phyloP scores from a whole-genome alignment of 1,140 invertebrate genomes.

The Trypoxylus dichotomus region DNA sequence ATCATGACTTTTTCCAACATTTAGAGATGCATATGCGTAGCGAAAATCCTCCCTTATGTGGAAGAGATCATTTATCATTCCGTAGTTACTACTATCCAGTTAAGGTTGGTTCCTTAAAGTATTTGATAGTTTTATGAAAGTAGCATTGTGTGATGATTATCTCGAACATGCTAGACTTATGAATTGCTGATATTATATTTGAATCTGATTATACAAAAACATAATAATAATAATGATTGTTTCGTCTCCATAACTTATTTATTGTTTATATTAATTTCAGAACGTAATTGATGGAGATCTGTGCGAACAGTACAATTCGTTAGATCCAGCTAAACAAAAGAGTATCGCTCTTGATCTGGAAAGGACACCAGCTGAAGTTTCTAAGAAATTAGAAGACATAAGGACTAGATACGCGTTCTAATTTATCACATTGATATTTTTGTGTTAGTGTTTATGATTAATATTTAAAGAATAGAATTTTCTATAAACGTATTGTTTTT shows the following conservation, averaged over 20 bases:
- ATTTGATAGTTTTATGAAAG: not conserved
- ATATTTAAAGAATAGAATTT: too few species aligned
- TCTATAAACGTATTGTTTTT: too few species aligned
- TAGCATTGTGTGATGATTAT: conserved; percentile 40
- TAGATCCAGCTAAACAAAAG: conserved; percentile 93
- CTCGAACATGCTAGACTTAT: conserved; percentile 50
- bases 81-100: conserved; percentile 98
- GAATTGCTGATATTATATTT: conserved; percentile 34
- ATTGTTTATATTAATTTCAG: conserved; percentile 52
- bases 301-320: conserved; percentile 97
- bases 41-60: conserved; percentile 94
- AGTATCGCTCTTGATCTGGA: conserved; percentile 93
- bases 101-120: conserved; percentile 64
- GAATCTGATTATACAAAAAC: not conserved
- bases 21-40: conserved; percentile 99
- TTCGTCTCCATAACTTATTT: not conserved
- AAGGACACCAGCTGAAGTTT: conserved; percentile 92
- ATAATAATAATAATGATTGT: not conserved
- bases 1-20: conserved; percentile 99
- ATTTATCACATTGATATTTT: conserved; percentile 43
- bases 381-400: conserved; percentile 93
- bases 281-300: conserved; percentile 98
- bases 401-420: conserved; percentile 94
- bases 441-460: not conserved
- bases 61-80: conserved; percentile 95